Base-by-base conservation (phyloP, 2,113 vertebrate species). In the Phalacrocorax pelagicus region DNA sequence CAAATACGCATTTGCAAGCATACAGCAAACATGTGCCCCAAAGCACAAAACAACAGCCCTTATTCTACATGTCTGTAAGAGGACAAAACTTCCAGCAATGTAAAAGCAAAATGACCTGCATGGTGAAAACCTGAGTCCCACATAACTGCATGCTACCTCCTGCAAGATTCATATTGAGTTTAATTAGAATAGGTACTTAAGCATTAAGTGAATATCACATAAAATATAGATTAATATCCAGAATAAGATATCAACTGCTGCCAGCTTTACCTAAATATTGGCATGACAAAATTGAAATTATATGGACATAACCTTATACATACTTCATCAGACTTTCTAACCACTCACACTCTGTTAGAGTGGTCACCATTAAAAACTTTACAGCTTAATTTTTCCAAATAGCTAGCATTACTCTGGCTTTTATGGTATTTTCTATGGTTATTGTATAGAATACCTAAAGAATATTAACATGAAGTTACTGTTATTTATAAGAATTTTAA, bases 181-280 rank as follows among this genome's bases (percentile, higher is more conserved):
- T 75, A 85, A 62, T 70, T 84, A 85, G 34, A 82, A 73, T 5
- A 70, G 9, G 16, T 66, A 49, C 40, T 87, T 78, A 58, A 71
- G 23, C 38, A 66, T 22, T 63, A 71, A 87, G 73, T 36, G 69
- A 87, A 24, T 65, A 92, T 30, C 27, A 36, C 24, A 62, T 73
- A 77, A 95, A 91, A 85, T 49, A 59, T 52, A 61, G 21, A 93
- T 51, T 73, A 92, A 61, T 71, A 70, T 30, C 27, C 42, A 86
- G 57, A 83, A 78, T 73, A 46, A 75, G 32, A 92, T 79, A 94
- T 18, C 0, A 0, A 62, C 18, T 75, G 14, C 57, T 87, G 65
- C 9, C 75, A 54, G 5, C 29, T 94, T 96, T 92, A 81, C 34
- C 40, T 89, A 92, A 94, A 94, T 89, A 93, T 32, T 62, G 47